Base-by-base conservation (phyloP, 2,113 vertebrate species). In the Microcebus murinus region DNA sequence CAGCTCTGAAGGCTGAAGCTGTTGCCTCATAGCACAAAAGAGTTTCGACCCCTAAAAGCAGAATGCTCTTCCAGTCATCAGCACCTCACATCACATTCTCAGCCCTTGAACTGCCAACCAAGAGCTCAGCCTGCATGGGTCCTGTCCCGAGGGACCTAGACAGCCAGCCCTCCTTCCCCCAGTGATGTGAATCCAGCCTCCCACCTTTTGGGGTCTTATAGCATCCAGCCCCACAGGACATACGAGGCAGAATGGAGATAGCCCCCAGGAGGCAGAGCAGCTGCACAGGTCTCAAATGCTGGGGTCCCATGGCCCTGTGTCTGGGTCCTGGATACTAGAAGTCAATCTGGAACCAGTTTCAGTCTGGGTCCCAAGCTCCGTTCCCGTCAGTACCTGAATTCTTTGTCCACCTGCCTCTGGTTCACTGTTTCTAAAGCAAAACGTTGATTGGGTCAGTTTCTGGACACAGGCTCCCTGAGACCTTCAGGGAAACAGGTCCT, bases 21-120 rank as follows among this genome's bases (percentile, higher is more conserved):
- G 29, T 95, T 17, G 97, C 96, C 91, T 98, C 96, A 12, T 97
- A 98, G 95, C 97, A 98, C 90, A 97, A 81, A 85, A 97, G 97
- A 59, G 97, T 90, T 48, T 36, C 61, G 15, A 77, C 5, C 73
- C 94, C 97, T 98, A 86, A 63, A 61, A 36, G 71, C 65, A 97
- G 55, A 97, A 71, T 10, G 17, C 1, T 86, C 25, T 79, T 82
- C 68, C 79, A 68, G 67, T 85, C 68, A 74, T 6, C n/a, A 48
- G 25, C 17, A 70, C 34, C 42, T 86, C 63, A 15, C 0, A 21
- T 39, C 14, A 25, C 77, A 48, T 85, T 80, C 59, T 91, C 50
- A 55, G 11, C 18, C 36, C 65, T 29, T 71, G 39, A 82, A 52
- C 6, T 57, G 27, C 61, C 39, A 73, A 50, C 27, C 61, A 39